These are phyloP conservation scores for Tolypeutes matacus DNA, from an alignment of 2,797 vertebrate species.

Conservation along the genomic window DNA sequence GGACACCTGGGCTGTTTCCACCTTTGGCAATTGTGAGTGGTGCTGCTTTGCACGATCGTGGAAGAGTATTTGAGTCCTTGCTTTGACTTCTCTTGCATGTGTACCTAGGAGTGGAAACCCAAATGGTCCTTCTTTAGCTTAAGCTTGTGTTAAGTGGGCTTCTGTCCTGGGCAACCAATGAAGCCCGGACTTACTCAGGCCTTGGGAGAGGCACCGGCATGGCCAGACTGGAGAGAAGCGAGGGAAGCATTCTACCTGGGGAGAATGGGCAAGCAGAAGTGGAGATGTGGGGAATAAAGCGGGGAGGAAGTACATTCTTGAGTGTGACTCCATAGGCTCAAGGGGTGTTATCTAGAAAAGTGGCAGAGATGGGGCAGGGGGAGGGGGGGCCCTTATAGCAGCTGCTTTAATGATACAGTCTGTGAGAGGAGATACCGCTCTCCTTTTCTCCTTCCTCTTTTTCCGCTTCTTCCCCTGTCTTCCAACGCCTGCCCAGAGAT, in stretches of 20 bases:
- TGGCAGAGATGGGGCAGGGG: background rate
- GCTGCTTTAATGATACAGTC: background rate
- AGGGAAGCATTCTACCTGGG: background rate
- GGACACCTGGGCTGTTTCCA: background rate
- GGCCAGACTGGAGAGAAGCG: background rate
- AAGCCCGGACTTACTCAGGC: background rate
- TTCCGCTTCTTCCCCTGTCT: background rate
- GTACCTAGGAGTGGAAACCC: background rate
- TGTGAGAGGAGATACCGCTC: background rate
- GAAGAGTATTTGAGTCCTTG: background rate
- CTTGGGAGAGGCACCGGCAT: background rate
- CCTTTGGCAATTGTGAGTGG: background rate
- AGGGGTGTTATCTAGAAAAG: background rate
- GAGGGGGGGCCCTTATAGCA: background rate
- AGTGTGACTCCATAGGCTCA: background rate
- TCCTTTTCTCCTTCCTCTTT: conserved; percentile 20
- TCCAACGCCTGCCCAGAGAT: background rate
- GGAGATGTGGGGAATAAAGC: background rate
- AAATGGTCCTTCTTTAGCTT: background rate
- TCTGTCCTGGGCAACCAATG: background rate
- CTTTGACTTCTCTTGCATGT: background rate
- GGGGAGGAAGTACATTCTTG: rapidly evolving
- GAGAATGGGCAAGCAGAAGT: too few species aligned
- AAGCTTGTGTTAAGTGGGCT: background rate
- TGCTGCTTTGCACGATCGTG: background rate